Conservation (phyloP, 2,797 vertebrate genomes). For the Acestrorhynchus altus region DNA sequence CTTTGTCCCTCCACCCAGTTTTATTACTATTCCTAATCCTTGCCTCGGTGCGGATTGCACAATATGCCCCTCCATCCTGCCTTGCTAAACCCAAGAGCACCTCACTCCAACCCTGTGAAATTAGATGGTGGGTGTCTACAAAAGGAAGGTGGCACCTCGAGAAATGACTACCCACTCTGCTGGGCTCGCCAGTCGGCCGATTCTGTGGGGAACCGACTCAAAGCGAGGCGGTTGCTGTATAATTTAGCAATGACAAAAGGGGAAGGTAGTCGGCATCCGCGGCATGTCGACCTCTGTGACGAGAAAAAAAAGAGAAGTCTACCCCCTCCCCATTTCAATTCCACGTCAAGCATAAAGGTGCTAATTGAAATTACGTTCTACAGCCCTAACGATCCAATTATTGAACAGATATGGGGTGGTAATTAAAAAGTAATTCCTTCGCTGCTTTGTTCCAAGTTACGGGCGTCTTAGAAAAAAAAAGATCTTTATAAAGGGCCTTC, state of each 20-base stretch:
- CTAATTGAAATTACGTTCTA: constrained; percentile 65
- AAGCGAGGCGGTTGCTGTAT: constrained; percentile 10
- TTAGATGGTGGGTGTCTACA: constrained; percentile 28
- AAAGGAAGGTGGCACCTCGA: constrained; percentile 37
- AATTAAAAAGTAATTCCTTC: constrained; percentile 69
- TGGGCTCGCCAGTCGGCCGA: constrained; percentile 24
- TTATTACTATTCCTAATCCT: constrained; percentile 28
- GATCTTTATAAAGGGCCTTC: constrained; percentile 41
- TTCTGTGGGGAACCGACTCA: constrained; percentile 9
- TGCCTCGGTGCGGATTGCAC: not conserved
- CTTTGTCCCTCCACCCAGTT: constrained; percentile 22
- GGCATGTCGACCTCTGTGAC: not conserved
- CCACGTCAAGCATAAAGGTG: constrained; percentile 52
- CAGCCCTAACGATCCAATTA: constrained; percentile 67
- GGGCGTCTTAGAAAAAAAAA: constrained; percentile 44
- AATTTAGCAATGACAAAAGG: constrained; percentile 30
- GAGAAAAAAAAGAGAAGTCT: not conserved
- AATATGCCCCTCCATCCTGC: not conserved
- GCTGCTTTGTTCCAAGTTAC: constrained; percentile 61
- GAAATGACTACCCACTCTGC: constrained; percentile 38
- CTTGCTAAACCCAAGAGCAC: not conserved
- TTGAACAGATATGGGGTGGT: constrained; percentile 63
- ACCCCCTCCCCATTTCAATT: constrained; percentile 17
- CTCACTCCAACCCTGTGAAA: constrained; percentile 28
- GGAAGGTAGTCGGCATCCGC: constrained; percentile 22